Evolutionary conservation across 2,888 invertebrate genomes (phyloP), one percentile per base, ranked within the genome.

Genomic region (Corbicula japonica): DNA sequence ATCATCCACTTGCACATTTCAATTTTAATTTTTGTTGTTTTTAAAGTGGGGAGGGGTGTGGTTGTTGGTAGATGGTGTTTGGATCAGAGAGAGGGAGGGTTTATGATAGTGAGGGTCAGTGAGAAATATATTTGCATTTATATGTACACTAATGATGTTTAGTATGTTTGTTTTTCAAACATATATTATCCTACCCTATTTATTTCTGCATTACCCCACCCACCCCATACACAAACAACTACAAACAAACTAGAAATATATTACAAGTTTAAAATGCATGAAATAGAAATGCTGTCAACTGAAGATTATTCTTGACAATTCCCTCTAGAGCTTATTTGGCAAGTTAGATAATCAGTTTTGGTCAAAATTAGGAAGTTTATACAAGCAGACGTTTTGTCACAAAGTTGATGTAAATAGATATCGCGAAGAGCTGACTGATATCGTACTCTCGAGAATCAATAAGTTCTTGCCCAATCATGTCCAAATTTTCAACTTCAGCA

Each of bases 361-460:
- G 66, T 66, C 66, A 66, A 66, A 66, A 66, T 66, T 66, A 66
- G 66, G 66, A 66, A 54, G 66, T 35, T 66, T 66, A 66, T 54
- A 32, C 28, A 66, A 66, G 23, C 41, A 66, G 54, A 41, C 54
- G 41, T 54, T 66, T 66, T 66, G 54, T 66, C 66, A 66, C 35
- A 58, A 66, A 28, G 38, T 54, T 54, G 66, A 66, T 66, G 66
- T 30, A 28, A 28, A 66, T 35, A 58, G 58, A 58, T 58, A 58
- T n/a, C 8, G 18, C 54, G 4, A 30, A 32, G 32, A 23, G 32
- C 54, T 54, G 30, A 54, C 58, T 35, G 10, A n/a, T n/a, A n/a
- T n/a, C n/a, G n/a, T n/a, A n/a, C n/a, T n/a, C n/a, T n/a, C n/a
- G n/a, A n/a, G n/a, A n/a, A n/a, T n/a, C n/a, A n/a, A n/a, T n/a